phyloP scores from a whole-genome alignment of 2,888 invertebrate species.

The Herminia tarsipennalis region DNA sequence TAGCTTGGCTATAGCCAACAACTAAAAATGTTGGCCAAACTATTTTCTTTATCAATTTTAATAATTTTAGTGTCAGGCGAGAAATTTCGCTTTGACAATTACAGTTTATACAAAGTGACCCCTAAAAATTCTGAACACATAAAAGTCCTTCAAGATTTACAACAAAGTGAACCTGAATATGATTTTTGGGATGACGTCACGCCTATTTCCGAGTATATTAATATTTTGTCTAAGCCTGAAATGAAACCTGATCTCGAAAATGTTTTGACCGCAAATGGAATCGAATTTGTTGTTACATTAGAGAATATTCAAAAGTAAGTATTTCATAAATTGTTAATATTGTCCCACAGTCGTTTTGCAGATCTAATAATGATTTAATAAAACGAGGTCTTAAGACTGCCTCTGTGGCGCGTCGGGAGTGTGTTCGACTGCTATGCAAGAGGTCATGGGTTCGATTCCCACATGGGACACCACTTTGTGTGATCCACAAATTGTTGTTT shows the following conservation, averaged over 20 bases:
- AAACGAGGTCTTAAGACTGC: too few relatives aligned
- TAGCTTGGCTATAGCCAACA: background rate
- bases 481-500: too few relatives aligned
- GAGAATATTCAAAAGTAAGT: constrained; percentile 82
- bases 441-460: too few relatives aligned
- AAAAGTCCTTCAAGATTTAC: constrained; percentile 73
- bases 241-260: constrained; percentile 62
- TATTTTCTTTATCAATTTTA: constrained; percentile 28
- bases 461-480: too few relatives aligned
- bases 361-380: too few relatives aligned
- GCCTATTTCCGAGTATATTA: constrained; percentile 60
- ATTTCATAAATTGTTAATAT: constrained; percentile 8
- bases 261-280: constrained; percentile 59
- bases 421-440: too few relatives aligned
- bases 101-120: constrained; percentile 82
- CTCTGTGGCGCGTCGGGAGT: too few relatives aligned
- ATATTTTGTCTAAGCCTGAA: constrained; percentile 73
- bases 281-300: constrained; percentile 71
- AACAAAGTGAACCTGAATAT: constrained; percentile 65
- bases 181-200: constrained; percentile 77
- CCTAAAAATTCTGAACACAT: constrained; percentile 80
- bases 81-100: constrained; percentile 67
- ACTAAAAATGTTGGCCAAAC: constrained; percentile 41
- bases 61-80: constrained; percentile 40
- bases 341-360: too few relatives aligned